Evolutionary conservation across 2,888 invertebrate genomes (phyloP), one percentile per base, ranked within the genome.

Genomic region (Scaptomyza flava): DNA sequence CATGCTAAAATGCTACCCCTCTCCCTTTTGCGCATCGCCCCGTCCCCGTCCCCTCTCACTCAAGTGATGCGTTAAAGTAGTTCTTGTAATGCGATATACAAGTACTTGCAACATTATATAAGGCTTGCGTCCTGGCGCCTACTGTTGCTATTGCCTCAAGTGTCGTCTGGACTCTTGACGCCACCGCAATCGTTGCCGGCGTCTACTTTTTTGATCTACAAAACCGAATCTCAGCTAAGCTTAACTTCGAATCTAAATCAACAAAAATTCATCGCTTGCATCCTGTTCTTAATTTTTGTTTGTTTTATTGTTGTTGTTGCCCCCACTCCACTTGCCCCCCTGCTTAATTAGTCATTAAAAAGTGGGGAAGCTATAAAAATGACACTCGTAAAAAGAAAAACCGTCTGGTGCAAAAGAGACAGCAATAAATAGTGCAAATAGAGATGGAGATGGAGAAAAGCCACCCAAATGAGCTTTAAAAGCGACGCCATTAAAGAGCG

Each of bases 401-500:
- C 2, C 2, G 57, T 4, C 8, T 8, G n/a, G 52, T 33, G 27
- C 34, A 46, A 48, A 33, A 42, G 52, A 45, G 43, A 30, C 5
- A 38, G 51, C 14, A 20, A 20, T 45, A 59, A 43, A n/a, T n/a
- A 38, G 56, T 6, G 42, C 27, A 42, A 31, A 41, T 27, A 45
- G 53, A 20, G 6, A 27, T 27, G 27, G 43, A 38, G 14, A 36
- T 50, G 20, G 6, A 14, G 41, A 33, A 14, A 54, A 62, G 58
- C 60, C 62, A 53, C 67, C 61, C 73, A 66, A 64, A 61, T 70
- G 75, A 81, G 72, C 87, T 87, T 87, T 82, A 87, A 82, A 81
- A 72, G 60, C 85, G 76, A 87, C 82, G 87, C 82, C 82, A 82
- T 82, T 82, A 82, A 82, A 86, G 84, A 86, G 84, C 61, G 69